Percentiles rank a stretch among this genome's conserved stretches.
These are phyloP conservation scores for Rosalia funebris DNA, from an alignment of 2,888 invertebrate genomes.

Conservation along the genomic window DNA sequence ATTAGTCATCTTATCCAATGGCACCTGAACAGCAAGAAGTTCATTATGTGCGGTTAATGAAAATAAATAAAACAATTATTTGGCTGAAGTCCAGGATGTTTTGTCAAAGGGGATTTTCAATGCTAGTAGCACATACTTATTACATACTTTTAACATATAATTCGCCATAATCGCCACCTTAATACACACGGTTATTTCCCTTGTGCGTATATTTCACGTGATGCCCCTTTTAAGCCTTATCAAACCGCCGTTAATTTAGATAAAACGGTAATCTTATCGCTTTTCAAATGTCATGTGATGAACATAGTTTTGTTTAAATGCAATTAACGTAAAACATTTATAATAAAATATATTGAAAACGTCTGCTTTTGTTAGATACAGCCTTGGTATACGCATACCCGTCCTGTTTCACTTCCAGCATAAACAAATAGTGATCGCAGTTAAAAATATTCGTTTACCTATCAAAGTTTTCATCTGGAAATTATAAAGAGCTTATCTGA, in stretches of 20 bases:
- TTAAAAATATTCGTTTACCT: slow-evolving; percentile 21
- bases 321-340: not conserved
- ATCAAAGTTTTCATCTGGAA: not conserved
- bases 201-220: slow-evolving; percentile 21
- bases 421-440: slow-evolving; percentile 22
- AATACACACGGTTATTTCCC: no score
- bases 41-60: slow-evolving; percentile 28
- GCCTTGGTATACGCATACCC: slow-evolving; percentile 1
- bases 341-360: slow-evolving; percentile 2
- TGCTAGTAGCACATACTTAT: slow-evolving; percentile 19
- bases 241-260: slow-evolving; percentile 16
- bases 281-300: slow-evolving; percentile 15
- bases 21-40: slow-evolving; percentile 17
- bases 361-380: not conserved
- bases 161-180: no score
- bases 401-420: slow-evolving; percentile 4
- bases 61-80: slow-evolving; percentile 36
- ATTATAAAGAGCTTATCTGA: not conserved
- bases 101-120: slow-evolving; percentile 21
- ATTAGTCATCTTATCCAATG: slow-evolving; percentile 34
- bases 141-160: not conserved
- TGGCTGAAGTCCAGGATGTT: slow-evolving; percentile 17
- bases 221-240: slow-evolving; percentile 11
- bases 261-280: slow-evolving; percentile 15
- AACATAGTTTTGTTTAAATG: not conserved